phyloP scores from a whole-genome alignment of 2,797 vertebrate genomes.

The Myoxocephalus aenaeus region DNA sequence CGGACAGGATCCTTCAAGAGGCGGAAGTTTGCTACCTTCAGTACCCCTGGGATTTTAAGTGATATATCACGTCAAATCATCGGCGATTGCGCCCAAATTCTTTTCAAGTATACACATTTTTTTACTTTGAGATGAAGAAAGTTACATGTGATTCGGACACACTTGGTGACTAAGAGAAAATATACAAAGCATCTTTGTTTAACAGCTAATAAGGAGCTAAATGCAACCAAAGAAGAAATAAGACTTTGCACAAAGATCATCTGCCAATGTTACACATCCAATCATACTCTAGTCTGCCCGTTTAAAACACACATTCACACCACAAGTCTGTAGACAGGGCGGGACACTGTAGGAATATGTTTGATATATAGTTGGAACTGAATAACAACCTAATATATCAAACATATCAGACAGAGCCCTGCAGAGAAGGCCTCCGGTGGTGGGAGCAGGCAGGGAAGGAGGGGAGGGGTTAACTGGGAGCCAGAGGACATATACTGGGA shows the following conservation, averaged over 20 bases:
- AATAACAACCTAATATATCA: conserved; percentile 99
- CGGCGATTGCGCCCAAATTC: background rate
- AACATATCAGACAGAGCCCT: conserved; percentile 99
- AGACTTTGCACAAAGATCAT: conserved; percentile 26
- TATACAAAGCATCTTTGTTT: conserved; percentile 3
- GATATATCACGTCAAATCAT: background rate
- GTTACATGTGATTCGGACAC: background rate
- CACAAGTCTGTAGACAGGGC: conserved; percentile 93
- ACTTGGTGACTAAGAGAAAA: conserved; percentile 14
- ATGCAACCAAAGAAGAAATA: conserved; percentile 20
- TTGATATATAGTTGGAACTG: conserved; percentile 99
- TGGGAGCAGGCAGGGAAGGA: conserved; percentile 60
- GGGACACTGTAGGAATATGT: conserved; percentile 99
- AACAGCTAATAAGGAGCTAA: conserved; percentile 14
- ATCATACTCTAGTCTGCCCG: conserved; percentile 8
- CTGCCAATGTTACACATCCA: conserved; percentile 26
- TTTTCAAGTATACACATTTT: background rate
- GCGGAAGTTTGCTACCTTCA: background rate
- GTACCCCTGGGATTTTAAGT: background rate
- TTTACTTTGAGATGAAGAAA: background rate
- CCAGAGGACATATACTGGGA: conserved; percentile 57
- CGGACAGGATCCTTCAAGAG: background rate
- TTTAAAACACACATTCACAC: conserved; percentile 2
- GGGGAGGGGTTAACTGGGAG: conserved; percentile 48
- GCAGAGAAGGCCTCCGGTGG: conserved; percentile 94